These are phyloP conservation scores for Liolophura sinensis DNA, from an alignment of 1,140 invertebrate species.

Conservation along the genomic window DNA sequence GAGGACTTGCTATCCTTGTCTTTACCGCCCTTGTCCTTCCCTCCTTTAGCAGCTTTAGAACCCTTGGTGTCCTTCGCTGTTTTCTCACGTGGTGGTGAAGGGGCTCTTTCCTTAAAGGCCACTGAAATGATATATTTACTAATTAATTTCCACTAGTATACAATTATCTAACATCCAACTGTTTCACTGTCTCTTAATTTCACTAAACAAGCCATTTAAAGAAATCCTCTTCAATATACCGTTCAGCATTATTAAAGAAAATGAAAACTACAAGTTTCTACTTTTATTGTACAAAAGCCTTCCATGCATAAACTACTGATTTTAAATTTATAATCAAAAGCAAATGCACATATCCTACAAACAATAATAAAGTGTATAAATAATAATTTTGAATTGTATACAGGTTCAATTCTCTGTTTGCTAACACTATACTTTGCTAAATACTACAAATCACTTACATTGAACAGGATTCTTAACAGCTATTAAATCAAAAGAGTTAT, in stretches of 20 bases:
- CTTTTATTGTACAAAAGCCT: too few species aligned
- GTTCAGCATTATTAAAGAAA: too few species aligned
- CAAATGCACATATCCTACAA: too few species aligned
- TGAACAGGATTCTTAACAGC: background rate
- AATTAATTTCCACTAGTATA: background rate
- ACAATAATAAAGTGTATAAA: too few species aligned
- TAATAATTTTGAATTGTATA: too few species aligned
- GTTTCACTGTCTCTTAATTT: too few species aligned
- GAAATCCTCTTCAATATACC: too few species aligned
- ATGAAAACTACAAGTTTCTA: too few species aligned
- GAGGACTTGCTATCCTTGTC: slow-evolving; percentile 42
- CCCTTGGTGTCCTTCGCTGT: slow-evolving; percentile 28
- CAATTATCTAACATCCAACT: background rate
- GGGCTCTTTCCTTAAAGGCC: slow-evolving; percentile 35
- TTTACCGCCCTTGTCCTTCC: slow-evolving; percentile 41
- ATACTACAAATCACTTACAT: background rate
- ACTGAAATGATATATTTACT: slow-evolving; percentile 18
- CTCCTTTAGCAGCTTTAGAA: slow-evolving; percentile 39
- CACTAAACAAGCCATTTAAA: too few species aligned
- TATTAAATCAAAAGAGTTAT: background rate
- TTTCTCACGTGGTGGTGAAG: slow-evolving; percentile 40
- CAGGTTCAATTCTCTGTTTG: background rate
- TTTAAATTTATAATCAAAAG: too few species aligned
- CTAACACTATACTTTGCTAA: too few species aligned
- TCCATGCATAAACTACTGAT: too few species aligned